Percentiles rank a stretch among this genome's conserved stretches.
These are phyloP conservation scores for Physella acuta DNA, from an alignment of 1,140 invertebrate species.

Conservation along the genomic window DNA sequence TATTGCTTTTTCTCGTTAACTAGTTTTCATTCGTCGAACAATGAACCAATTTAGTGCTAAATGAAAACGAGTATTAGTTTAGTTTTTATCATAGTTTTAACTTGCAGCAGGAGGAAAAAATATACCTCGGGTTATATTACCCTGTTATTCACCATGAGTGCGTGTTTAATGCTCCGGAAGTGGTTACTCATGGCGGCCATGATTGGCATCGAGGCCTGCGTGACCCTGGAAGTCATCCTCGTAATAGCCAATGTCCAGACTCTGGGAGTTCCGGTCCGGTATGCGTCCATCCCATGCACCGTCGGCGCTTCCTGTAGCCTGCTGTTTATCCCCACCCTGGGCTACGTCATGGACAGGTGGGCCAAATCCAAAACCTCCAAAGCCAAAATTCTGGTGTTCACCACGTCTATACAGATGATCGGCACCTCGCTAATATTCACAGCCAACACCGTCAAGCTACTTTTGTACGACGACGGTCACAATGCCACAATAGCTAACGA, in stretches of 20 bases:
- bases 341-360: constrained; percentile 26
- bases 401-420: neutral
- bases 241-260: constrained; percentile 26
- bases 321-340: constrained; percentile 20
- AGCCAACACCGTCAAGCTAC: neutral
- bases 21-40: too few relatives aligned
- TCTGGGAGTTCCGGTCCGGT: constrained; percentile 1
- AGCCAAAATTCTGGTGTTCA: neutral
- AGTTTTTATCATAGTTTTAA: too few relatives aligned
- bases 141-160: too few relatives aligned
- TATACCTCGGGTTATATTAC: too few relatives aligned
- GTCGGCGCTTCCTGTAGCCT: constrained; percentile 20
- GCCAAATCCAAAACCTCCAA: constrained; percentile 12
- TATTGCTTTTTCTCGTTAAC: too few relatives aligned
- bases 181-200: constrained; percentile 12
- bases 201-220: constrained; percentile 21
- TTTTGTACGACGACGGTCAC: neutral
- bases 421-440: constrained; percentile 2
- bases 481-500: neutral
- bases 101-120: too few relatives aligned
- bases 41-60: too few relatives aligned
- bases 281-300: constrained; percentile 21
- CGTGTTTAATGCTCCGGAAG: too few relatives aligned
- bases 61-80: too few relatives aligned
- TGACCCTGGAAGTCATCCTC: constrained; percentile 26